Percentiles rank a stretch among this genome's conserved stretches.
phyloP scores from a whole-genome alignment of 2,888 invertebrate species.

The Ennomos quercinarius region DNA sequence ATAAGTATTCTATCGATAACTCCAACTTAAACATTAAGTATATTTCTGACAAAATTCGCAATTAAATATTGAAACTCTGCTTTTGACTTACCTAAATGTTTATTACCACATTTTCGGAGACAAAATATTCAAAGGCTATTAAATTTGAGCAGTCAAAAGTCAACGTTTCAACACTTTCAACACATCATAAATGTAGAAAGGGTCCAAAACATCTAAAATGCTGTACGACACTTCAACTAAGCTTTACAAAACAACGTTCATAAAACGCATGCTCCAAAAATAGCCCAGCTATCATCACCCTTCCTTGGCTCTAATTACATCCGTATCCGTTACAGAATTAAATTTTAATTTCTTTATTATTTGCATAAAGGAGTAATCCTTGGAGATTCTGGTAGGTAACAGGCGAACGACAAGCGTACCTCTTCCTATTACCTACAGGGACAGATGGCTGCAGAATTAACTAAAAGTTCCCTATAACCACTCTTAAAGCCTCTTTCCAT shows the following conservation, averaged over 20 bases:
- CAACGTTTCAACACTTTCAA: constrained; percentile 25
- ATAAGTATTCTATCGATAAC: too few species aligned
- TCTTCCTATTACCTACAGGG: too few species aligned
- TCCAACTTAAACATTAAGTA: too few species aligned
- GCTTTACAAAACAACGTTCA: constrained; percentile 18
- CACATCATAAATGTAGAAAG: constrained; percentile 25
- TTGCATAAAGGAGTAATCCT: constrained; percentile 60
- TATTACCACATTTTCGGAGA: not conserved
- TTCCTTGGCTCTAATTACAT: constrained; percentile 34
- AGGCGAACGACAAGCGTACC: constrained; percentile 36
- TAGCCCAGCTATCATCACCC: constrained; percentile 25
- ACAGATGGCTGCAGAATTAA: too few species aligned
- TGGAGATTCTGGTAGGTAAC: constrained; percentile 63
- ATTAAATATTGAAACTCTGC: too few species aligned
- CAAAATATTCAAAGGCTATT: constrained; percentile 13
- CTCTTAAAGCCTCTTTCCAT: too few species aligned
- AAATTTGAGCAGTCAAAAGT: constrained; percentile 21
- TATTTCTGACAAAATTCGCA: too few species aligned
- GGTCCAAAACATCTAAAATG: constrained; percentile 25
- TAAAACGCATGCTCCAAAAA: constrained; percentile 24
- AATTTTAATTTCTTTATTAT: constrained; percentile 61
- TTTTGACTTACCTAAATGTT: too few species aligned
- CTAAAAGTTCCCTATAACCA: too few species aligned
- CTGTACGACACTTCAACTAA: constrained; percentile 23
- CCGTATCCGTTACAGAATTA: constrained; percentile 43